phyloP scores from a whole-genome alignment of 2,888 invertebrate genomes.

The Parnassius glacialis region DNA sequence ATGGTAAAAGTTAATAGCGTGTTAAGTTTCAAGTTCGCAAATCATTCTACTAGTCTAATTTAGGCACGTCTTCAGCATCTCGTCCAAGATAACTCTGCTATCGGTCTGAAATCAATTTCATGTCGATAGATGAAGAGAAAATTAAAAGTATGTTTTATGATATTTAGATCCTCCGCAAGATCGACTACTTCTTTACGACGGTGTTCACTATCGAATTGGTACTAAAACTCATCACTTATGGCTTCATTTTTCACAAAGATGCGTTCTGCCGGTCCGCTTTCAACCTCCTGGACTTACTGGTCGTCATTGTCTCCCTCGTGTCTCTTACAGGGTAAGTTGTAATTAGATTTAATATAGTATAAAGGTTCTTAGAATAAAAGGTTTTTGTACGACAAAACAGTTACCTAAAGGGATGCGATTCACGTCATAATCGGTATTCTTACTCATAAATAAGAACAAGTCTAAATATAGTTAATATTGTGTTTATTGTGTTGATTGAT shows the following conservation, averaged over 20 bases:
- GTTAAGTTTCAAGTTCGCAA: no score
- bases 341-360: neutral
- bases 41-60: no score
- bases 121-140: neutral
- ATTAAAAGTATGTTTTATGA: neutral
- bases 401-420: no score
- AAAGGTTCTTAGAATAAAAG: no score
- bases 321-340: constrained; percentile 88
- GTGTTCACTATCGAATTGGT: constrained; percentile 98
- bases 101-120: no score
- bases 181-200: constrained; percentile 98
- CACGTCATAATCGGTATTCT: no score
- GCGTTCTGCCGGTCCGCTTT: constrained; percentile 99
- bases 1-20: no score
- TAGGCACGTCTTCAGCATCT: no score
- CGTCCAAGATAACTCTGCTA: no score
- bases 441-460: no score
- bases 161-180: constrained; percentile 90
- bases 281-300: constrained; percentile 97
- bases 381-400: no score
- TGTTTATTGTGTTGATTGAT: no score
- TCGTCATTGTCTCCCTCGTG: constrained; percentile 97
- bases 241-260: constrained; percentile 97
- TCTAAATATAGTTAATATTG: constrained; percentile 6
- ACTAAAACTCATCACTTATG: constrained; percentile 97